Evolutionary conservation across 2,888 invertebrate species (phyloP), one percentile per base, ranked within the genome.

Genomic region (Furcula furcula): DNA sequence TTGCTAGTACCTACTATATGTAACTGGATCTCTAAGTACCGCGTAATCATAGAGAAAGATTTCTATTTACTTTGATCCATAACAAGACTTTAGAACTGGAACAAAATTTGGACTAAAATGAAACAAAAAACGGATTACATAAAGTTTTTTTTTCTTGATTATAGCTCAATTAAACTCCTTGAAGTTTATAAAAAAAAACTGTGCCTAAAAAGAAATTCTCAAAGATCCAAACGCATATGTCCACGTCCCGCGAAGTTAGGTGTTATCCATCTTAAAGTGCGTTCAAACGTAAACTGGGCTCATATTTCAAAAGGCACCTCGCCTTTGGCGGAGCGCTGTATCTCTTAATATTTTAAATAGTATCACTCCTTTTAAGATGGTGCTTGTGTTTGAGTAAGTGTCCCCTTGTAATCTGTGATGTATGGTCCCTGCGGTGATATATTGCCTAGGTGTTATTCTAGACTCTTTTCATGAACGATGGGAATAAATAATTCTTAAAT

Each of bases 371-470:
- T 56, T 55, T 59, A 57, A 57, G 54, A 47, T 57, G 37, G 40
- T 43, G 53, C 55, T 54, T 58, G 55, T 62, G 57, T 54, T 62
- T 59, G 62, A 66, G 62, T 65, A 60, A 65, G 58, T 66, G 66
- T 62, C 59, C 43, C 28, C 49, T 32, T 58, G 57, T 66, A 59
- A 58, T 60, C 66, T 62, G 62, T 65, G 67, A 68, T 65, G 38
- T 59, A 69, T 62, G 60, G 41, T 53, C 54, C 45, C 37, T 49
- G 34, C 48, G 37, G 40, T 51, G 48, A 58, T 58, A 49, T 31
- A 50, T 47, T 56, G 46, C 41, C 46, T 55, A 44, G 40, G 51
- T 36, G 2, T 18, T 11, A 39, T 37, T 38, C 25, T 36, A 29
- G 20, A 34, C 38, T 27, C 32, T 46, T 46, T 47, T 46, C 46